Evolutionary conservation across 1,140 invertebrate genomes (phyloP).

Genomic region (Eumeta japonica): DNA sequence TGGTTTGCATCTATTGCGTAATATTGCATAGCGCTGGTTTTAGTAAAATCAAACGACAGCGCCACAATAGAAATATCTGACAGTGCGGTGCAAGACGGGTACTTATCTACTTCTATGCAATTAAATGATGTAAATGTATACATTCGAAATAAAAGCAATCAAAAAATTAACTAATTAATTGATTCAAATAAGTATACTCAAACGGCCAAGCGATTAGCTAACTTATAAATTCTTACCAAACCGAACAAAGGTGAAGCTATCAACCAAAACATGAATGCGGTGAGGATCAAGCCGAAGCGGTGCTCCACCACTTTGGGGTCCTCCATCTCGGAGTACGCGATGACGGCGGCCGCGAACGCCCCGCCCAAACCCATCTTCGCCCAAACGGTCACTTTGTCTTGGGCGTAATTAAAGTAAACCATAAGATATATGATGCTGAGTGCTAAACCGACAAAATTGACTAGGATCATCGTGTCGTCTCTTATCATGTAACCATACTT

Average conservation of each 20-base stretch:
- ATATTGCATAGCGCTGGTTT: no score
- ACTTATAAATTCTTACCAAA: no score
- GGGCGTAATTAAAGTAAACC: slow-evolving; percentile 66
- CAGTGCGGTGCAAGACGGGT: no score
- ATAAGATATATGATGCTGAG: slow-evolving; percentile 66
- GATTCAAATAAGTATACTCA: no score
- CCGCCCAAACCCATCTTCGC: slow-evolving; percentile 54
- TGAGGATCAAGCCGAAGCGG: slow-evolving; percentile 69
- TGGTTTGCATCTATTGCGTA: no score
- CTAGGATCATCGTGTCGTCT: slow-evolving; percentile 71
- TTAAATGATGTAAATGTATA: no score
- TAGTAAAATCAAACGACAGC: no score
- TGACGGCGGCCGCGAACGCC: slow-evolving; percentile 58
- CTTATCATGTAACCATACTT: slow-evolving; percentile 68
- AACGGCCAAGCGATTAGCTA: no score
- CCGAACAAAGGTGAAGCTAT: slow-evolving; percentile 70
- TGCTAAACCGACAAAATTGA: slow-evolving; percentile 69
- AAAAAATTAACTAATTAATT: no score
- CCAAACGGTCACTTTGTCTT: slow-evolving; percentile 60
- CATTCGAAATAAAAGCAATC: no score
- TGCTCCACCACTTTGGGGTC: slow-evolving; percentile 64
- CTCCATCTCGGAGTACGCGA: slow-evolving; percentile 67
- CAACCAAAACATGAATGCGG: slow-evolving; percentile 65
- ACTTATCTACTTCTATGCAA: no score
- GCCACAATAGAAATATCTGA: no score